Evolutionary conservation across 1,140 invertebrate genomes (phyloP), one percentile per base, ranked within the genome.

Genomic region (Camponotus vicinus): DNA sequence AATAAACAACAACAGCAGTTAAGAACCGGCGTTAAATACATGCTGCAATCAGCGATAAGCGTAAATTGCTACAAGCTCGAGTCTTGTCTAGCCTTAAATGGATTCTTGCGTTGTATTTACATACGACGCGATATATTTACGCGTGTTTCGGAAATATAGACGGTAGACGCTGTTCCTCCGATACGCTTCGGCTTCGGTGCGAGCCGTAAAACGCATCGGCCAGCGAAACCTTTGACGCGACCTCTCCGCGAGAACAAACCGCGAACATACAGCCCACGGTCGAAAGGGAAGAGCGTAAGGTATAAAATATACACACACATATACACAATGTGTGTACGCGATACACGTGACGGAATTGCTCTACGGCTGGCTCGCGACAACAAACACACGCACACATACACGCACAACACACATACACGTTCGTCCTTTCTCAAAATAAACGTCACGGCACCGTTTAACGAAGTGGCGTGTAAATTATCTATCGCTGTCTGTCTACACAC

Each of bases 371-470:
- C 69, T 83, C 63, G 59, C 61, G 32, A 57, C 59, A 80, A 71
- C 88, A 85, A 85, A 78, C 83, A 76, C 45, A 34, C 34, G 67
- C 78, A 45, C 1, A 49, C 45, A 49, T 6, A 52, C 49, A 49
- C 13, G 18, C 49, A 52, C 49, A 18, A 73, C 78, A 13, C 59
- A 52, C 49, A 52, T 15, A 52, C 3, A 40, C 45, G 27, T 27
- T 73, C 78, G 8, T 49, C 11, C 45, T 79, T 85, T 82, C 86
- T 88, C 79, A 82, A 90, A 90, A 90, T 90, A 90, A 90, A 90
- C 86, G 34, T 15, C 27, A 61, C 57, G 75, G 70, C 34, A 34
- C 49, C 82, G 69, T 85, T 76, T 89, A 89, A 89, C 84, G 77
- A 57, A 69, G 15, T 75, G 61, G 42, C 52, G 85, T 79, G 77